Percentiles rank a stretch among this genome's conserved stretches.
Conservation (phyloP, 1,140 invertebrate species). For the Cephus cinctus region DNA sequence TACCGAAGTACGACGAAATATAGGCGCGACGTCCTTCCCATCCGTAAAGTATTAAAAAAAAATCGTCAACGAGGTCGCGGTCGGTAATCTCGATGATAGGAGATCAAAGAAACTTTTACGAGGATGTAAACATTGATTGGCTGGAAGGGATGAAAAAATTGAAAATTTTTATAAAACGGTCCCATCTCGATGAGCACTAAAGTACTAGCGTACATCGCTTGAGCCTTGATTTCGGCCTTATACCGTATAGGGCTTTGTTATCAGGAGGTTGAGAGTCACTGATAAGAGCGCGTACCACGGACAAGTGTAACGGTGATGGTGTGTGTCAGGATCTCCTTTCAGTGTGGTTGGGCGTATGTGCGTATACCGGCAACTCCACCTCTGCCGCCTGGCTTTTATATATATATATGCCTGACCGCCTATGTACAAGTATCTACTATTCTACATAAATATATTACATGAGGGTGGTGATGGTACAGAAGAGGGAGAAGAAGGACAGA, state of each 20-base stretch:
- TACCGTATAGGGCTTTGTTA: too few species aligned
- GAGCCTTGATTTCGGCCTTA: slow-evolving; percentile 36
- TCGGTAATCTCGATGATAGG: too few species aligned
- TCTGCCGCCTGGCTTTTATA: slow-evolving; percentile 14
- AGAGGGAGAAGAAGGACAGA: slow-evolving; percentile 4
- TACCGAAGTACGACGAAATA: too few species aligned
- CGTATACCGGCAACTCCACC: slow-evolving; percentile 30
- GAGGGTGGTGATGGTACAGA: slow-evolving; percentile 5
- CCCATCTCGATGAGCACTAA: slow-evolving; percentile 33
- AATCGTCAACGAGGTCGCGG: too few species aligned
- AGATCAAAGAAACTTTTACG: too few species aligned
- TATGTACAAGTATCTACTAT: slow-evolving; percentile 28
- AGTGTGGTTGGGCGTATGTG: slow-evolving; percentile 17
- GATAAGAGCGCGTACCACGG: slow-evolving; percentile 22
- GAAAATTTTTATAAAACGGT: slow-evolving; percentile 37
- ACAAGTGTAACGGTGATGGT: slow-evolving; percentile 27
- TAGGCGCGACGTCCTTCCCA: not conserved
- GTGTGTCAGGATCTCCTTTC: slow-evolving; percentile 4
- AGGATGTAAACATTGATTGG: slow-evolving; percentile 37
- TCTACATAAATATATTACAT: slow-evolving; percentile 32
- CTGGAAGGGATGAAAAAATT: slow-evolving; percentile 28
- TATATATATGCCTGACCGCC: slow-evolving; percentile 17
- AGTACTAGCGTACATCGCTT: slow-evolving; percentile 39
- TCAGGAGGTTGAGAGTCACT: slow-evolving; percentile 25
- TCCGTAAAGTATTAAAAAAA: too few species aligned